These are phyloP conservation scores for Chrysomela aeneicollis DNA, from an alignment of 2,888 invertebrate species.

Conservation along the genomic window DNA sequence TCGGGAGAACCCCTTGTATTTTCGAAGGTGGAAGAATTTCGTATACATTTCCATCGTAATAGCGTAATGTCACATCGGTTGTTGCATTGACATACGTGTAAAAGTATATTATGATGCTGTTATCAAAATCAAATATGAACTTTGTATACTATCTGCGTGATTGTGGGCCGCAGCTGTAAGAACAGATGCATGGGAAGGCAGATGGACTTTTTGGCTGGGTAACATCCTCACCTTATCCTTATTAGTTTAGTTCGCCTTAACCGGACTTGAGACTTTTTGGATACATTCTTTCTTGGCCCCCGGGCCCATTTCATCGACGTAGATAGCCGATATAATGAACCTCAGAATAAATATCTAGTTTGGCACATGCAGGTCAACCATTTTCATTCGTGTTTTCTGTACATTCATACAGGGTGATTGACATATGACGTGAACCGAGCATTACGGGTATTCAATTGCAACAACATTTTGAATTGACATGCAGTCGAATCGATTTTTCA, in stretches of 20 bases:
- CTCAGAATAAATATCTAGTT: not conserved
- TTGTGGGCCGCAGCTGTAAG: conserved; percentile 55
- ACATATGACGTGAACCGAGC: no score
- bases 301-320: conserved; percentile 15
- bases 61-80: not conserved
- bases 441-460: no score
- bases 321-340: not conserved
- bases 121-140: conserved; percentile 54
- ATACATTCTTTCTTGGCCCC: conserved; percentile 20
- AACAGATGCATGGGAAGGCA: conserved; percentile 54
- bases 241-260: conserved; percentile 38
- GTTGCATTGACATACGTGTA: not conserved
- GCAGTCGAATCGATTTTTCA: no score
- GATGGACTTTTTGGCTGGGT: conserved; percentile 47
- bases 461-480: no score
- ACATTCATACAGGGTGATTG: no score
- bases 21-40: not conserved
- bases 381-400: no score
- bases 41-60: conserved; percentile 11
- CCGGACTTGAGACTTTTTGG: conserved; percentile 38
- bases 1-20: no score
- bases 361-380: not conserved
- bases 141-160: conserved; percentile 53
- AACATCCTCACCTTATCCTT: conserved; percentile 42
- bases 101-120: conserved; percentile 36